A percentile compares a stretch with the other conserved stretches of the same genome.
Evolutionary conservation across 2,888 invertebrate genomes (phyloP).

Genomic region (Invenusta paracnida): DNA sequence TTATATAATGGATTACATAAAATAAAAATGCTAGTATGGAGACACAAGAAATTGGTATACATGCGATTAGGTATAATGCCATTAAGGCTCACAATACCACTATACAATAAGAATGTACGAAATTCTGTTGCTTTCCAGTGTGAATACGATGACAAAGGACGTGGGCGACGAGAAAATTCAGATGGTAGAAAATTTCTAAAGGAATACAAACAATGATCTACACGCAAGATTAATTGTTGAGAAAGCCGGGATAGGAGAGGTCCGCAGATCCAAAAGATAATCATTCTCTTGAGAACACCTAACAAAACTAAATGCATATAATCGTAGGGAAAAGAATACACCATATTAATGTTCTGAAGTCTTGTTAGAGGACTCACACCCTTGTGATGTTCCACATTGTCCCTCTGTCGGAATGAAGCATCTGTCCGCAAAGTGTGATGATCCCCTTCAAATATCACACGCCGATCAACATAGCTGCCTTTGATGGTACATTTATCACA

Average conservation of each 20-base stretch:
- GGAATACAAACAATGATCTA: not conserved
- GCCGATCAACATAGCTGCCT: not conserved
- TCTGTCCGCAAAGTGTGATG: not conserved
- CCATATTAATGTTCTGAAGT: not conserved
- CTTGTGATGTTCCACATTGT: not conserved
- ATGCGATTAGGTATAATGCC: not conserved
- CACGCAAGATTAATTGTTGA: not conserved
- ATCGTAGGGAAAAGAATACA: not conserved
- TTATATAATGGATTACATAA: constrained; percentile 7
- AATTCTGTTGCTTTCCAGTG: constrained; percentile 17
- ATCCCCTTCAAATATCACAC: not conserved
- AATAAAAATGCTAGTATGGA: constrained; percentile 12
- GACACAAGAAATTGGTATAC: constrained; percentile 5
- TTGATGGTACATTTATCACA: constrained; percentile 18
- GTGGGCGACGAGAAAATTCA: constrained; percentile 3
- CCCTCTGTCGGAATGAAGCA: not conserved
- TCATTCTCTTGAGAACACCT: constrained; percentile 17
- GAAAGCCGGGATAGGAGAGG: not conserved
- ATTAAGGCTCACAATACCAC: not conserved
- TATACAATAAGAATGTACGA: constrained; percentile 6
- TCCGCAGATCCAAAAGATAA: constrained; percentile 5
- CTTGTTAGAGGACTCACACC: not conserved
- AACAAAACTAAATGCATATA: constrained; percentile 13
- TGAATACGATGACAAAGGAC: not conserved
- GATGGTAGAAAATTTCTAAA: not conserved